phyloP scores from a whole-genome alignment of 2,113 vertebrate genomes.

The Hemiprocne comata region DNA sequence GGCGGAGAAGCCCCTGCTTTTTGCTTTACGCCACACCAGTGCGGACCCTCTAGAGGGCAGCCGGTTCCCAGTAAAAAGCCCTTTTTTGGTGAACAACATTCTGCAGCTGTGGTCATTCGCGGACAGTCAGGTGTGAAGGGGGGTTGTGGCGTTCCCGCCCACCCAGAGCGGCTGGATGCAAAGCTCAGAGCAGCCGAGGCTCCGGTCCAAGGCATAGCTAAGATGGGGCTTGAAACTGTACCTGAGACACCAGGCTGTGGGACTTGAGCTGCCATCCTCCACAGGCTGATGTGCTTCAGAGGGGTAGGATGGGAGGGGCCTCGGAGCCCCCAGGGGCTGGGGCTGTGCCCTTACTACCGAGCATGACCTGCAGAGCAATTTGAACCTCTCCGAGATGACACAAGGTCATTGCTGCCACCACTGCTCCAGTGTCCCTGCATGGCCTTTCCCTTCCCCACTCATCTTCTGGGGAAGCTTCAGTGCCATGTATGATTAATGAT shows the following conservation, averaged over 20 bases:
- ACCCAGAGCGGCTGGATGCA: rapidly evolving
- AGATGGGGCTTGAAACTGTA: background rate
- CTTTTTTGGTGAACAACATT: rapidly evolving
- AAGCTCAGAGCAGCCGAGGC: background rate
- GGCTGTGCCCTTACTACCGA: background rate
- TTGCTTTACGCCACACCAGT: background rate
- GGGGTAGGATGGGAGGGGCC: no score
- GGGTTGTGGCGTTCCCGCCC: background rate
- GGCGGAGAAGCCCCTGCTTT: rapidly evolving
- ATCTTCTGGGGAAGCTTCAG: background rate
- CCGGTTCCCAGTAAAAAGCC: background rate
- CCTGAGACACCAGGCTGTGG: background rate
- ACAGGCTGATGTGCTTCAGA: rapidly evolving
- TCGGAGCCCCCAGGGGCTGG: background rate
- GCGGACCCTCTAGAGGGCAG: slow-evolving; percentile 41
- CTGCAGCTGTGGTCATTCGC: background rate
- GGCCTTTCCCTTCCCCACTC: background rate
- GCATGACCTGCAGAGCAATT: rapidly evolving
- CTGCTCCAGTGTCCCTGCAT: background rate
- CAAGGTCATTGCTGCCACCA: background rate
- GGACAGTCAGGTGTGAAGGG: background rate
- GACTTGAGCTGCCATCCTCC: rapidly evolving
- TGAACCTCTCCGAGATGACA: background rate
- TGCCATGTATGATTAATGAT: rapidly evolving
- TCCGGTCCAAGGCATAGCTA: no score